Evolutionary conservation across 2,797 vertebrate genomes (phyloP).

Genomic region (Podarcis lilfordi): DNA sequence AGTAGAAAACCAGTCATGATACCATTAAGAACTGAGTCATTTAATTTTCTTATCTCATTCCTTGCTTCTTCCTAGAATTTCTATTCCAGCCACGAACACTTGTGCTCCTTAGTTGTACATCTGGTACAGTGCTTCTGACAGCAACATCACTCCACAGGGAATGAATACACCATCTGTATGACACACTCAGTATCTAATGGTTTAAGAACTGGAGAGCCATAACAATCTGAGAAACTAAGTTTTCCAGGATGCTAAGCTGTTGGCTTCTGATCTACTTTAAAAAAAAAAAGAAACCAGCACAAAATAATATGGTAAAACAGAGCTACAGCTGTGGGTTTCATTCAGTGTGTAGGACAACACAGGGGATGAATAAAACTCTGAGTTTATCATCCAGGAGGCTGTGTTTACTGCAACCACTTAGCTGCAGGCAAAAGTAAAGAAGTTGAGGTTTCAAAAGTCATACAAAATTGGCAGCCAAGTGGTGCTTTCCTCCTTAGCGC

Average conservation of each 20-base stretch:
- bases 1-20: slow-evolving; percentile 49
- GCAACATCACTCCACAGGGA: slow-evolving; percentile 62
- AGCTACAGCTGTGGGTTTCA: slow-evolving; percentile 23
- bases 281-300: neutral
- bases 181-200: slow-evolving; percentile 59
- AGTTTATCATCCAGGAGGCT: slow-evolving; percentile 8
- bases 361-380: neutral
- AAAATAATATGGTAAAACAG: slow-evolving; percentile 1
- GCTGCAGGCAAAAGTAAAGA: slow-evolving; percentile 44
- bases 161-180: slow-evolving; percentile 65
- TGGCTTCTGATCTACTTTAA: slow-evolving; percentile 41
- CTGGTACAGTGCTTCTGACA: slow-evolving; percentile 69
- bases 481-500: slow-evolving; percentile 3
- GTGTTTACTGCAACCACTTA: slow-evolving; percentile 19
- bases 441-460: slow-evolving; percentile 19
- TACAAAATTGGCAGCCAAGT: slow-evolving; percentile 13
- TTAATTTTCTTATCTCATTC: slow-evolving; percentile 34
- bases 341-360: slow-evolving; percentile 21
- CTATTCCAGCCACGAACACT: slow-evolving; percentile 53
- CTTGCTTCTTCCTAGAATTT: slow-evolving; percentile 54
- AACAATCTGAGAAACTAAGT: slow-evolving; percentile 47
- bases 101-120: slow-evolving; percentile 63
- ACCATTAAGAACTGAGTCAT: slow-evolving; percentile 56
- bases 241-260: slow-evolving; percentile 47
- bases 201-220: slow-evolving; percentile 54